A percentile compares a stretch with the other conserved stretches of the same genome.
These are phyloP conservation scores for Phasianus colchicus DNA, from an alignment of 2,113 vertebrate species.

Conservation along the genomic window DNA sequence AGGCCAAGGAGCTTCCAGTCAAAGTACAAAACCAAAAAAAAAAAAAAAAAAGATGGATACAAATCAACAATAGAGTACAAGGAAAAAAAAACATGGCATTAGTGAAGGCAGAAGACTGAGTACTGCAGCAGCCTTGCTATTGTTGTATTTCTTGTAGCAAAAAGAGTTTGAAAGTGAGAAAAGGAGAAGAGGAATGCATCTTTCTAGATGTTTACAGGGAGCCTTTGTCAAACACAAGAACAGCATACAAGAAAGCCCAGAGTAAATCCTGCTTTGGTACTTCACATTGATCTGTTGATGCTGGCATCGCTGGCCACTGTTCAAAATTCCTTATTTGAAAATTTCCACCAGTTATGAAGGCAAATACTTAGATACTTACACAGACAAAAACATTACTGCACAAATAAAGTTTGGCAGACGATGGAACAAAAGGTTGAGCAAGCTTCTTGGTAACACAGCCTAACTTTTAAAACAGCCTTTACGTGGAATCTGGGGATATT, in stretches of 20 bases:
- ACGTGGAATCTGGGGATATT: background rate
- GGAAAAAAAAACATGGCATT: background rate
- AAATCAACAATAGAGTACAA: background rate
- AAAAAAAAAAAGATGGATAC: background rate
- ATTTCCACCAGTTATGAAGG: background rate
- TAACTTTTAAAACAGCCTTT: background rate
- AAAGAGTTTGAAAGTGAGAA: background rate
- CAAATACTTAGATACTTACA: fast-evolving
- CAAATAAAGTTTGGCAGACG: background rate
- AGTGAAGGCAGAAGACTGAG: background rate
- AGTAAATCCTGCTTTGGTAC: background rate
- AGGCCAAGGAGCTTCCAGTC: background rate
- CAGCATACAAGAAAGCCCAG: background rate
- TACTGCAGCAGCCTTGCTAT: background rate
- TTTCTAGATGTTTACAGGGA: background rate
- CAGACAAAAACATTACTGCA: background rate
- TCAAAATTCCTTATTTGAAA: fast-evolving
- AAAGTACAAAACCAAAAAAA: background rate
- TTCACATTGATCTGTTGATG: background rate
- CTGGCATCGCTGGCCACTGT: background rate
- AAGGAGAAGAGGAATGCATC: background rate
- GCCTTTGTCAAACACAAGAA: background rate
- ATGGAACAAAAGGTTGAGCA: background rate
- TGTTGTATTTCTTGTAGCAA: background rate
- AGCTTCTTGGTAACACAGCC: background rate